Base-by-base conservation (phyloP, 2,888 invertebrate genomes). In the Exephanes ischioxanthus region DNA sequence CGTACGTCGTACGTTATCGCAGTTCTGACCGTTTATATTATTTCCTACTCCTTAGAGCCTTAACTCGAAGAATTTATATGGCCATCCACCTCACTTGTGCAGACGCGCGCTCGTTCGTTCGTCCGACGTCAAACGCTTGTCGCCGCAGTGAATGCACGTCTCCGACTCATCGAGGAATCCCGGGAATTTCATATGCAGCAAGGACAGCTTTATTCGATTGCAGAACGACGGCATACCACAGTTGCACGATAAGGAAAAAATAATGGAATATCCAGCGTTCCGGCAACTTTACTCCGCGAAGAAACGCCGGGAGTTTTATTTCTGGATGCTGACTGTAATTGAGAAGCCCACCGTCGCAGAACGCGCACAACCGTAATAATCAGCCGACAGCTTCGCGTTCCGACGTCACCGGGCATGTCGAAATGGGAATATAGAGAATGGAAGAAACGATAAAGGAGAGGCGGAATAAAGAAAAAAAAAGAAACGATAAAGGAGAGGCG, bases 181-280 rank as follows among this genome's bases (percentile, higher is more conserved):
- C 30, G 30, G 58, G 53, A 79, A 79, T 79, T 70, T 79, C 58
- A 79, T 79, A 79, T 71, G 58, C 61, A 61, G 48, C 22, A 22
- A n/a, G 41, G 48, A 30, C 63, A 66, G 30, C 66, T 37, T 53
- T n/a, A 26, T 26, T 73, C 73, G 22, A 41, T 26, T 37, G 41
- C 75, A n/a, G n/a, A 48, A 37, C 33, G 48, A 48, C 41, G 48
- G 45, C 14, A 48, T 41, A 37, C 66, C 48, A n/a, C 14, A 45
- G 37, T 33, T 58, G 16, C 58, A 58, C 22, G 58, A 16, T 26
- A 37, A 51, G 14, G n/a, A 68, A 68, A 45, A 45, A 45, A 22
- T 14, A 45, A 45, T 45, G 3, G 7, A 51, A 30, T 33, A 55
- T 61, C 55, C 45, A 41, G 33, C 70, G 41, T 70, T n/a, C 67